phyloP scores from a whole-genome alignment of 2,888 invertebrate genomes.

The Hypercompe scribonia region DNA sequence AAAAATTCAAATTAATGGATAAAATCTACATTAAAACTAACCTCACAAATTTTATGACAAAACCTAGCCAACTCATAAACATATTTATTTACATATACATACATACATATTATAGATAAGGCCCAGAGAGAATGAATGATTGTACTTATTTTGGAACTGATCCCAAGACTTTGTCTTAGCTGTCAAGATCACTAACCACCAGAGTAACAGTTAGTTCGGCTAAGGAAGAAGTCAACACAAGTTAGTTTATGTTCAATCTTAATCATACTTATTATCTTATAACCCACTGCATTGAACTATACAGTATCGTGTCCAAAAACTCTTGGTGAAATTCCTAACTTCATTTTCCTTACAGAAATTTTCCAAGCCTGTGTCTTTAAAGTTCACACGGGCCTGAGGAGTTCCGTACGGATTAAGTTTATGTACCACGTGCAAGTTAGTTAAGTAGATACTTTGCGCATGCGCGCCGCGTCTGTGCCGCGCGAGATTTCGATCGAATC shows the following conservation, averaged over 20 bases:
- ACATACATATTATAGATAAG: no score
- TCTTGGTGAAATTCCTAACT: background rate
- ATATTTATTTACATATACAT: no score
- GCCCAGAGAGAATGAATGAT: no score
- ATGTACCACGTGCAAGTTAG: constrained; percentile 55
- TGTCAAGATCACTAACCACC: no score
- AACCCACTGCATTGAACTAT: background rate
- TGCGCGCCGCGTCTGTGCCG: constrained; percentile 62
- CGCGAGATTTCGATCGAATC: constrained; percentile 73
- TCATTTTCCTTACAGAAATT: constrained; percentile 6
- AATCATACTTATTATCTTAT: background rate
- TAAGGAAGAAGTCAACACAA: background rate
- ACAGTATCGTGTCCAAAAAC: background rate
- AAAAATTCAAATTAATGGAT: background rate
- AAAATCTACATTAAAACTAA: background rate
- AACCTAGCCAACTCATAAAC: no score
- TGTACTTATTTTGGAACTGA: no score
- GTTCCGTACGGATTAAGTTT: constrained; percentile 55
- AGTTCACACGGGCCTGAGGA: constrained; percentile 42
- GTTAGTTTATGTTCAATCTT: background rate
- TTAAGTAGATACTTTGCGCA: constrained; percentile 55
- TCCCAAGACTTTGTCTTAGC: no score
- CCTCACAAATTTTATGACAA: background rate
- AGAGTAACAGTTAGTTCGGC: no score
- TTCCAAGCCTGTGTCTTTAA: constrained; percentile 40